Conservation (phyloP, 92 coral and sea anemone species). For the Porites evermanni region DNA sequence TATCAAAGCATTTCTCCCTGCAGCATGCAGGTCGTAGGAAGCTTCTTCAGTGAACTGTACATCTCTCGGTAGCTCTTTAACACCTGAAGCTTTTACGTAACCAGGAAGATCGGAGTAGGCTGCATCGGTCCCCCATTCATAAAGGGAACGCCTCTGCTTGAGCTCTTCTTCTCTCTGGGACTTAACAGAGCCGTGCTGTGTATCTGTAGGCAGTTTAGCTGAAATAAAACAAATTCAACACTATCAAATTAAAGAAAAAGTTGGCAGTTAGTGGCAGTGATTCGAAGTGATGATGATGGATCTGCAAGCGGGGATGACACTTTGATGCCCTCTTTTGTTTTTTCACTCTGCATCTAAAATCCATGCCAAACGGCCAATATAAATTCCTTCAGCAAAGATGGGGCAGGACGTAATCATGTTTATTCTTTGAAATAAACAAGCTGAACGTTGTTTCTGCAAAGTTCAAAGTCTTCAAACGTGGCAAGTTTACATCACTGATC, state of each 20-base stretch:
- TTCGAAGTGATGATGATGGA: no score
- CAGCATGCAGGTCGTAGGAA: constrained; percentile 48
- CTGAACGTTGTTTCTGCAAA: no score
- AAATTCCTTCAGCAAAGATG: no score
- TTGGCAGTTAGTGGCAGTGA: neutral
- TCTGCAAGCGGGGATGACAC: no score
- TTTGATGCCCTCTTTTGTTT: no score
- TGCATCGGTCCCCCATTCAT: constrained; percentile 34
- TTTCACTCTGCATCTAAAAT: no score
- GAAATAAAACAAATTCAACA: neutral
- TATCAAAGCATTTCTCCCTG: constrained; percentile 55
- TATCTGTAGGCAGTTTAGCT: constrained; percentile 45
- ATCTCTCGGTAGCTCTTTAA: constrained; percentile 56
- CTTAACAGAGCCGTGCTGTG: constrained; percentile 23
- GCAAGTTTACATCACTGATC: no score
- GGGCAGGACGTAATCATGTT: no score
- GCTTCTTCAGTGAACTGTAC: constrained; percentile 74
- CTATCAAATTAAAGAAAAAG: neutral
- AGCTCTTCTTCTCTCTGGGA: constrained; percentile 34
- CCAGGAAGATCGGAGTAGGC: constrained; percentile 39
- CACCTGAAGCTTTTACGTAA: constrained; percentile 56
- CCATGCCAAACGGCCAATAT: no score
- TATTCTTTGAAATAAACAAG: no score
- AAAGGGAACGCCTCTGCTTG: constrained; percentile 6
- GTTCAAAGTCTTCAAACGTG: no score